A percentile compares a stretch with the other conserved stretches of the same genome.
These are phyloP conservation scores for Tribolium castaneum DNA, from an alignment of 1,140 invertebrate genomes.

Conservation along the genomic window DNA sequence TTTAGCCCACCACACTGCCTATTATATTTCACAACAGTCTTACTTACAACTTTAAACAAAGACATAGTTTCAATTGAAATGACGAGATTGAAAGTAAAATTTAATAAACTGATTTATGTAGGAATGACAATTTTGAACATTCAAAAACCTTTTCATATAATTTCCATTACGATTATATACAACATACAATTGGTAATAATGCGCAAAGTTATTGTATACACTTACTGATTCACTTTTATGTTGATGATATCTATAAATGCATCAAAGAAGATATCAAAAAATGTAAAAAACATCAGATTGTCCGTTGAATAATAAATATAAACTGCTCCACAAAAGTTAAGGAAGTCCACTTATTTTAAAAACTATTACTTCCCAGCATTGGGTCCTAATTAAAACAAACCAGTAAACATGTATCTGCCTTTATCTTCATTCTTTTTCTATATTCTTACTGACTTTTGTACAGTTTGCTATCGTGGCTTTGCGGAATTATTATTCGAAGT, in stretches of 20 bases:
- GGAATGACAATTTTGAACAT: conserved; percentile 39
- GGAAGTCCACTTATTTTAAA: too few species aligned
- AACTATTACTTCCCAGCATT: too few species aligned
- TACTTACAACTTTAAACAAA: conserved; percentile 56
- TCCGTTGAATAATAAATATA: conserved; percentile 45
- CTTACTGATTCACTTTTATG: conserved; percentile 3
- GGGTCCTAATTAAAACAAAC: too few species aligned
- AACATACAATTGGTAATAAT: neutral
- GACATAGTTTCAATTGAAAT: conserved; percentile 62
- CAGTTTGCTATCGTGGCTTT: too few species aligned
- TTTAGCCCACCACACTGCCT: conserved; percentile 14
- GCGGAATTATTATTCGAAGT: too few species aligned
- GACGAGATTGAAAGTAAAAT: conserved; percentile 55
- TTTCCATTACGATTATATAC: conserved; percentile 37
- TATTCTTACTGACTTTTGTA: too few species aligned
- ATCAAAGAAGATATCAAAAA: neutral
- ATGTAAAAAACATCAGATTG: neutral
- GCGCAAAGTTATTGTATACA: neutral
- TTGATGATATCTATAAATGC: neutral
- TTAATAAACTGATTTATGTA: conserved; percentile 60
- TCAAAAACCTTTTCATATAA: conserved; percentile 41
- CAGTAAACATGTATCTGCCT: too few species aligned
- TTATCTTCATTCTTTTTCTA: too few species aligned
- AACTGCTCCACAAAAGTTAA: too few species aligned
- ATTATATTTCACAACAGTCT: conserved; percentile 58